A percentile compares a stretch with the other conserved stretches of the same genome.
Evolutionary conservation across 2,797 vertebrate genomes (phyloP).

Genomic region (Sphaeramia orbicularis): DNA sequence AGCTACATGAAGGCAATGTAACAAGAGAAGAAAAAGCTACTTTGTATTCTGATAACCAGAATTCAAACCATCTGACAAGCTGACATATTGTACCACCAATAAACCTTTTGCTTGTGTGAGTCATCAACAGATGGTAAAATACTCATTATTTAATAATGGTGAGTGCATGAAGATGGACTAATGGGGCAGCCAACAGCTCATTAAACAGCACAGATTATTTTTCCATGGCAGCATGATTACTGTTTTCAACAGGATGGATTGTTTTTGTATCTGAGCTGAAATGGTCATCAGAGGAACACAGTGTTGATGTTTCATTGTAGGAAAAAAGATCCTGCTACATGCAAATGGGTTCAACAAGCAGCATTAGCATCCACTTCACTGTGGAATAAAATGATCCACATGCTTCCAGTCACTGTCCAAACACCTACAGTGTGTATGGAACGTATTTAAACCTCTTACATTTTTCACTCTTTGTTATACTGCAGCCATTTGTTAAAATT

Average conservation of each 20-base stretch:
- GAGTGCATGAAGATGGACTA: constrained; percentile 26
- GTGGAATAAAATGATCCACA: not conserved
- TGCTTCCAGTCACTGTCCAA: not conserved
- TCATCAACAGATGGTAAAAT: constrained; percentile 10
- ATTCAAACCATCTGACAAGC: not conserved
- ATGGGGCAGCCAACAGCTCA: constrained; percentile 34
- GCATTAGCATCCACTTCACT: not conserved
- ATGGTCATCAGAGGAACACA: not conserved
- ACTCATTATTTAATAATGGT: constrained; percentile 27
- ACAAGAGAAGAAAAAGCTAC: not conserved
- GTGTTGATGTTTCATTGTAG: not conserved
- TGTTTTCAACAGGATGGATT: constrained; percentile 21
- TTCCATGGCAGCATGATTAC: constrained; percentile 32
- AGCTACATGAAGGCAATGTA: constrained; percentile 3
- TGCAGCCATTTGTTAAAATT: too few species aligned
- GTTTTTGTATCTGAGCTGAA: constrained; percentile 24
- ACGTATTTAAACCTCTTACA: too few species aligned
- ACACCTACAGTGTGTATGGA: too few species aligned
- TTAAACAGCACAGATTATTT: constrained; percentile 35
- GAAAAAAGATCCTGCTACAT: not conserved
- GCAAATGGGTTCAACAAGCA: not conserved
- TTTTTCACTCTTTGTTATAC: too few species aligned
- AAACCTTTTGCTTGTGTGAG: not conserved
- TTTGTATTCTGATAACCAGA: not conserved
- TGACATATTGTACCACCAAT: not conserved